These are phyloP conservation scores for Physocephala rufipes DNA, from an alignment of 2,888 invertebrate species.

Conservation along the genomic window DNA sequence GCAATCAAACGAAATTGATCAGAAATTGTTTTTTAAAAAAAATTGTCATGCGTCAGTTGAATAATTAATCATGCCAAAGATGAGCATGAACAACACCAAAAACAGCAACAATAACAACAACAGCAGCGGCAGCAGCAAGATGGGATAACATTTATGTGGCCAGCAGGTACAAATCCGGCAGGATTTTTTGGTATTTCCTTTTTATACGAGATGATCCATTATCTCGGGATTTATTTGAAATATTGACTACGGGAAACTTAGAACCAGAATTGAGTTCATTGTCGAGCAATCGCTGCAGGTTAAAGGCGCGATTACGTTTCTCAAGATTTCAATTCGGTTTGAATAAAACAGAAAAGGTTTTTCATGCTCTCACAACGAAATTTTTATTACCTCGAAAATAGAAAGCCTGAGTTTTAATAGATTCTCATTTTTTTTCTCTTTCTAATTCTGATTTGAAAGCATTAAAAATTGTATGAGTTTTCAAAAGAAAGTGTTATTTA, in stretches of 20 bases:
- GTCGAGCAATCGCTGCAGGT: background rate
- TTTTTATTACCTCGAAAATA: too few species aligned
- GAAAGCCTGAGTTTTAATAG: too few species aligned
- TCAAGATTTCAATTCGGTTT: too few species aligned
- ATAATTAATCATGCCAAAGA: slow-evolving; percentile 47
- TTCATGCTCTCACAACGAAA: too few species aligned
- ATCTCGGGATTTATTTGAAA: slow-evolving; percentile 34
- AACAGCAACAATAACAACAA: background rate
- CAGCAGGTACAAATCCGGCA: slow-evolving; percentile 20
- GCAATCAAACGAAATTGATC: background rate
- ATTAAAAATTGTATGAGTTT: too few species aligned
- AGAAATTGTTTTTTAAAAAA: slow-evolving; percentile 33
- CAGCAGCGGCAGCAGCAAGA: slow-evolving; percentile 15
- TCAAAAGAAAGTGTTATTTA: too few species aligned
- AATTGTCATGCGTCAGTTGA: slow-evolving; percentile 48
- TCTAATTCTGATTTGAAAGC: too few species aligned
- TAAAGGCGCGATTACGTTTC: background rate
- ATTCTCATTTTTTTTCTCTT: too few species aligned
- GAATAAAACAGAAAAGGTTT: too few species aligned
- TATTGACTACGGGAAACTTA: slow-evolving; percentile 10
- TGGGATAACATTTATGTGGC: background rate
- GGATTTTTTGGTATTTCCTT: background rate
- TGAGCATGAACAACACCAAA: background rate
- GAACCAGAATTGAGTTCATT: background rate
- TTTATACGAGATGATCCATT: slow-evolving; percentile 23